phyloP scores from a whole-genome alignment of 2,113 vertebrate genomes.

The Anguilla rostrata region DNA sequence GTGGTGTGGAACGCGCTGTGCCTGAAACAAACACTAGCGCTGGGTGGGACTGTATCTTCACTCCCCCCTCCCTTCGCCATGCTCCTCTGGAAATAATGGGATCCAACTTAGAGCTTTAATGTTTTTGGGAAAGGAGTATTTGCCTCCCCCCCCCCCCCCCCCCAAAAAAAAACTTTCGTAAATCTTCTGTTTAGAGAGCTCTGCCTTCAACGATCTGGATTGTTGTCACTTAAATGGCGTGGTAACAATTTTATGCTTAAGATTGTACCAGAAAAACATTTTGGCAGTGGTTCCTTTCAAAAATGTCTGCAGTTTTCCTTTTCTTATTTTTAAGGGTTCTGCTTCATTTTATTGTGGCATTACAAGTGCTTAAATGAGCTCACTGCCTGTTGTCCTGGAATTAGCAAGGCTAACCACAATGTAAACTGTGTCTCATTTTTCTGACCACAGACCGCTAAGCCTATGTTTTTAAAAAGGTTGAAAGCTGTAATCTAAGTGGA shows the following conservation, averaged over 20 bases:
- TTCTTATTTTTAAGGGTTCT: slow-evolving; percentile 9
- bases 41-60: neutral
- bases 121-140: neutral
- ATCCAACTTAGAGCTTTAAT: neutral
- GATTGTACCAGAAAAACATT: slow-evolving; percentile 12
- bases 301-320: slow-evolving; percentile 6
- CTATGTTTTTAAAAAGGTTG: neutral
- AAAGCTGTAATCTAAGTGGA: neutral
- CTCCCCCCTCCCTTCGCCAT: neutral
- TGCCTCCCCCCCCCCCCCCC: neutral
- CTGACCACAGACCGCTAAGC: neutral
- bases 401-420: slow-evolving; percentile 4
- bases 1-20: neutral
- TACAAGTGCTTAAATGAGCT: neutral
- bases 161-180: neutral
- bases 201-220: slow-evolving; percentile 19
- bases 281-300: slow-evolving; percentile 13
- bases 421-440: neutral
- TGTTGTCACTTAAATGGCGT: slow-evolving; percentile 18
- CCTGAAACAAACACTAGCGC: neutral
- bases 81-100: neutral
- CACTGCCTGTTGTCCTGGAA: slow-evolving; percentile 2
- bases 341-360: slow-evolving; percentile 15
- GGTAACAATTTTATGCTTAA: slow-evolving; percentile 25
- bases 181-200: neutral